Percentiles rank a stretch among this genome's conserved stretches.
phyloP scores from a whole-genome alignment of 2,888 invertebrate species.

The Standfussiana lucernea region DNA sequence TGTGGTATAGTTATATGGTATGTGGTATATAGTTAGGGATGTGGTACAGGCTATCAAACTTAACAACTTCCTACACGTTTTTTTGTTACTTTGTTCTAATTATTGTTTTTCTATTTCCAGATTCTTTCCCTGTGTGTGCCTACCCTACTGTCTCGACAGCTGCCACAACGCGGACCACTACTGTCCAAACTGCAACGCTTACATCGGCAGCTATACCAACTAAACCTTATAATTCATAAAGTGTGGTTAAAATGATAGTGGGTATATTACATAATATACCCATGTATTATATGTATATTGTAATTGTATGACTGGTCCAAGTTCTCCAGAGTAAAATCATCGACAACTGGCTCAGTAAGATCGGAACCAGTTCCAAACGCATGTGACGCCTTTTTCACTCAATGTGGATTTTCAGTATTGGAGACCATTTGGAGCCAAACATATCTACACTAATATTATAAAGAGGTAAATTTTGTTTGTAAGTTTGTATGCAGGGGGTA shows the following conservation, averaged over 20 bases:
- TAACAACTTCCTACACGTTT: slow-evolving; percentile 25
- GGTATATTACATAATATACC: neutral
- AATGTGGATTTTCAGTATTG: neutral
- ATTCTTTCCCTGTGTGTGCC: slow-evolving; percentile 89
- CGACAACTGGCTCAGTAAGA: neutral
- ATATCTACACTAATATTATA: no score
- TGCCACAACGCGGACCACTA: slow-evolving; percentile 90
- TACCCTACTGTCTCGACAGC: slow-evolving; percentile 90
- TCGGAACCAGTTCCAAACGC: neutral
- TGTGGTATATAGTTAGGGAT: neutral
- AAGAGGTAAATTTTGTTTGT: no score
- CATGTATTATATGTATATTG: neutral
- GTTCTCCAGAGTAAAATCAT: neutral
- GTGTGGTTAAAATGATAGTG: slow-evolving; percentile 7
- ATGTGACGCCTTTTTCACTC: neutral
- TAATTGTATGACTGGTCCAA: neutral
- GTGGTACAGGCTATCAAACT: neutral
- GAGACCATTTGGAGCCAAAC: neutral
- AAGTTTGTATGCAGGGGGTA: no score
- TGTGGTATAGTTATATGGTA: neutral
- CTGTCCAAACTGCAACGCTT: slow-evolving; percentile 90
- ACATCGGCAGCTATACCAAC: slow-evolving; percentile 85
- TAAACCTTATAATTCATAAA: slow-evolving; percentile 18
- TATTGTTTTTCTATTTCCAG: slow-evolving; percentile 72
- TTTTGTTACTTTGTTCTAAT: neutral